Conservation (phyloP, 1,140 invertebrate genomes). For the Caenorhabditis latens region DNA sequence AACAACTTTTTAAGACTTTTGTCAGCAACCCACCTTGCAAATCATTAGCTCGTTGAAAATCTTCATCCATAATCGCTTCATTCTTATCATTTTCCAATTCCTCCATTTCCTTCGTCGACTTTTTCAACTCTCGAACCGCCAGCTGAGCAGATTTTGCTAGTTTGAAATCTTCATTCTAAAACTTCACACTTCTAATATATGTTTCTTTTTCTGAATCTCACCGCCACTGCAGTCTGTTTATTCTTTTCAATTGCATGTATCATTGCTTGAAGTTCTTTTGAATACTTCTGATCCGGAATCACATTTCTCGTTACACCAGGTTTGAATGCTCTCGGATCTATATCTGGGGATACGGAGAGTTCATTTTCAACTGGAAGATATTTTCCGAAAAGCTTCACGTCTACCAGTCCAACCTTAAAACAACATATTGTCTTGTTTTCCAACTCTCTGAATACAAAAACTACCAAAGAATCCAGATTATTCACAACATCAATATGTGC, state of each 20-base stretch:
- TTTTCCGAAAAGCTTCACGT: slow-evolving; percentile 59
- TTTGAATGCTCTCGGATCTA: slow-evolving; percentile 1
- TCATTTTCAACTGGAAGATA: slow-evolving; percentile 23
- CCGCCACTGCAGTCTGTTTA: slow-evolving; percentile 62
- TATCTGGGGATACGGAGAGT: neutral
- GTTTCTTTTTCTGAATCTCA: neutral
- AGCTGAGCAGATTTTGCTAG: slow-evolving; percentile 62
- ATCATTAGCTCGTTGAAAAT: slow-evolving; percentile 64
- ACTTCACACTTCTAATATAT: neutral
- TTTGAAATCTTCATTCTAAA: slow-evolving; percentile 64
- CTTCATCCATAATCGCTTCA: slow-evolving; percentile 49
- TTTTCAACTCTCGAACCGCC: slow-evolving; percentile 57
- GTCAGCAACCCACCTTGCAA: neutral
- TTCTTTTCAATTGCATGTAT: slow-evolving; percentile 59
- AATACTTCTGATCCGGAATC: slow-evolving; percentile 56
- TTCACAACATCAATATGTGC: slow-evolving; percentile 47
- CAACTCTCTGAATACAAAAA: neutral
- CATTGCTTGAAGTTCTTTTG: slow-evolving; percentile 62
- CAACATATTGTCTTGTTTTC: no score
- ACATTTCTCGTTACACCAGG: slow-evolving; percentile 21
- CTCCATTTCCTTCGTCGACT: slow-evolving; percentile 57
- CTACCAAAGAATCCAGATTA: slow-evolving; percentile 59
- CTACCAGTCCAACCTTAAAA: slow-evolving; percentile 60
- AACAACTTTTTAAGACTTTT: neutral
- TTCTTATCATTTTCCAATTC: slow-evolving; percentile 63